Evolutionary conservation across 1,140 invertebrate species (phyloP), one percentile per base, ranked within the genome.

Genomic region (Sinella curviseta): DNA sequence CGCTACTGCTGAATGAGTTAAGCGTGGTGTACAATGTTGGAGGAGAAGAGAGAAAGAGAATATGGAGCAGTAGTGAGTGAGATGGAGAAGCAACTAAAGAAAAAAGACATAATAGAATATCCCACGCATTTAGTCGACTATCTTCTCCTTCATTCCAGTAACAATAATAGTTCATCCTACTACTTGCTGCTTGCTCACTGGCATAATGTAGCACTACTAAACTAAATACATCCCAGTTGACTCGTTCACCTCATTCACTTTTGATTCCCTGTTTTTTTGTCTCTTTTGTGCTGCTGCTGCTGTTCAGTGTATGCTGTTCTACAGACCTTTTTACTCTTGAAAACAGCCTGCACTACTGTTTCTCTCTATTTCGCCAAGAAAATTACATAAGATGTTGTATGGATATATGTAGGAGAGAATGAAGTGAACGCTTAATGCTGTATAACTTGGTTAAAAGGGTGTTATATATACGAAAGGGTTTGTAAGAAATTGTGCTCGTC

Each of bases 171-270:
- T 65, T 65, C 14, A 65, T 26, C 24, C 24, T 65, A 4, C 4
- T 26, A 26, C 57, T n/a, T 16, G 8, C 24, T n/a, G 14, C 26
- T 65, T 26, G 4, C 24, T 65, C 57, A 26, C 24, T 14, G 16
- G 24, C n/a, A n/a, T n/a, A 26, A 65, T n/a, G 24, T 65, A 65
- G 24, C 24, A n/a, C 57, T 14, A 26, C 65, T 33, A 33, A 60
- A 60, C 55, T 30, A 70, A 70, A 70, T 70, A 70, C 31, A 70
- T 70, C 65, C 65, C 65, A 70, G 65, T 33, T 70, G 65, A 70
- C 65, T 70, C 65, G 65, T 70, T 70, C 30, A 33, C 65, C 30
- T 33, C 65, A 31, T 70, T 70, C 31, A 70, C 26, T 70, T 70
- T 70, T 70, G 65, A 60, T 60, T 60, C 57, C 12, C 20, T 48